phyloP scores from a whole-genome alignment of 2,113 vertebrate genomes.

The Phainopepla nitens region DNA sequence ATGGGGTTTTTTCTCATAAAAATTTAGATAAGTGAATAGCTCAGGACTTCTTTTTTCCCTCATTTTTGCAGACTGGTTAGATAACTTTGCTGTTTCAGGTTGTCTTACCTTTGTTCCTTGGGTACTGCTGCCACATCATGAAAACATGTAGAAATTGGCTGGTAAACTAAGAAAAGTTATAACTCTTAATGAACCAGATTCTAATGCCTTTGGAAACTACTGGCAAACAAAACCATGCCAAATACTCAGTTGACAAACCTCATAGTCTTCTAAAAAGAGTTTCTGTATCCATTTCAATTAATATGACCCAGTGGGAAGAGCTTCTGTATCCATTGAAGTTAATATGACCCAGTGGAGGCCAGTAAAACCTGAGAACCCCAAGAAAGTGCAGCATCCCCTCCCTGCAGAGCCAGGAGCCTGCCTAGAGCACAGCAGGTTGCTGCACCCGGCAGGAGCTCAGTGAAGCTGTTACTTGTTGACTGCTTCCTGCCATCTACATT shows the following conservation, averaged over 20 bases:
- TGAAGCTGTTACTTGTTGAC: background rate
- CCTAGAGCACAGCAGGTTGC: background rate
- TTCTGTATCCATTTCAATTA: background rate
- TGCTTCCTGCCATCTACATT: background rate
- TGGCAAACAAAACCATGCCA: background rate
- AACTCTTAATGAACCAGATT: background rate
- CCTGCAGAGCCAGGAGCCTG: background rate
- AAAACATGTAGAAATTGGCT: background rate
- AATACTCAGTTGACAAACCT: accelerated
- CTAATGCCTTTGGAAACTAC: background rate
- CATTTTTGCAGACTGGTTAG: background rate
- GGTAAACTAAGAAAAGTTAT: background rate
- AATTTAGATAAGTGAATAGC: background rate
- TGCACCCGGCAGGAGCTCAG: accelerated
- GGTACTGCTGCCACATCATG: background rate
- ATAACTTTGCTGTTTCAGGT: background rate
- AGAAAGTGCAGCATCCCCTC: background rate
- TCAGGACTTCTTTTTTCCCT: background rate
- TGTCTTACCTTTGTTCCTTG: background rate
- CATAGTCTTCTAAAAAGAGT: background rate
- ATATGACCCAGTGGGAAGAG: background rate
- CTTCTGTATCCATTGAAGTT: background rate
- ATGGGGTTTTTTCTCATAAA: background rate
- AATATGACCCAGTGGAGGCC: background rate
- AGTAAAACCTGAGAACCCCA: background rate